phyloP scores from a whole-genome alignment of 2,888 invertebrate genomes.

The Orchestes rusci region DNA sequence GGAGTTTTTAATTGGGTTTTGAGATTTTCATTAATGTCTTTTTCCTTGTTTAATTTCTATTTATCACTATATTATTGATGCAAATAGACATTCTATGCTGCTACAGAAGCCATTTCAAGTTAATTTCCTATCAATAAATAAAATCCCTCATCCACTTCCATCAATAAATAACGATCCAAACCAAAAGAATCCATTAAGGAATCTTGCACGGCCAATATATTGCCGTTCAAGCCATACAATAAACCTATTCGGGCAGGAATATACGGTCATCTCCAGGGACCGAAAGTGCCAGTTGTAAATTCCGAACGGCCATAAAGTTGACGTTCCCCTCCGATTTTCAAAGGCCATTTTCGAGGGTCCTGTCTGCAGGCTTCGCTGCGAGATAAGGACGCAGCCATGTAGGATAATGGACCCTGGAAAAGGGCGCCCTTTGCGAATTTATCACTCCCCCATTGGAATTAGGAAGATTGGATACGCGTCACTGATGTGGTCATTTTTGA shows the following conservation, averaged over 20 bases:
- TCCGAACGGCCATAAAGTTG: constrained; percentile 24
- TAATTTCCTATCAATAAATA: no score
- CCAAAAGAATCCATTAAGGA: constrained; percentile 22
- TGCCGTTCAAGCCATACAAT: constrained; percentile 19
- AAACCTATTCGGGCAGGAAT: constrained; percentile 19
- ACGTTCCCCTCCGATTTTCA: constrained; percentile 18
- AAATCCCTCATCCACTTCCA: no score
- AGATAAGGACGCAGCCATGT: constrained; percentile 14
- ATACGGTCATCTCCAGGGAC: constrained; percentile 26
- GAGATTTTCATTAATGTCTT: no score
- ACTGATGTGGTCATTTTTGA: constrained; percentile 5
- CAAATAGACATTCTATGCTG: no score
- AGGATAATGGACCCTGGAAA: constrained; percentile 21
- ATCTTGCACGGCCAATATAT: constrained; percentile 25
- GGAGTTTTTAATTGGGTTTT: constrained; percentile 3
- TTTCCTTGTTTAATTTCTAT: no score
- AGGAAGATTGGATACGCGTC: neutral
- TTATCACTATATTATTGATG: no score
- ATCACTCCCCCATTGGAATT: neutral
- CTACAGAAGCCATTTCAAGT: no score
- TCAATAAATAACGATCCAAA: no score
- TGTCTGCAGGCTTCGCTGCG: constrained; percentile 10
- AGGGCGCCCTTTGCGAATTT: constrained; percentile 9
- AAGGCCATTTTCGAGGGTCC: constrained; percentile 20
- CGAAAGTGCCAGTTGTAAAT: constrained; percentile 23